Evolutionary conservation across 2,797 vertebrate species (phyloP).

Genomic region (Neoniphon sammara): DNA sequence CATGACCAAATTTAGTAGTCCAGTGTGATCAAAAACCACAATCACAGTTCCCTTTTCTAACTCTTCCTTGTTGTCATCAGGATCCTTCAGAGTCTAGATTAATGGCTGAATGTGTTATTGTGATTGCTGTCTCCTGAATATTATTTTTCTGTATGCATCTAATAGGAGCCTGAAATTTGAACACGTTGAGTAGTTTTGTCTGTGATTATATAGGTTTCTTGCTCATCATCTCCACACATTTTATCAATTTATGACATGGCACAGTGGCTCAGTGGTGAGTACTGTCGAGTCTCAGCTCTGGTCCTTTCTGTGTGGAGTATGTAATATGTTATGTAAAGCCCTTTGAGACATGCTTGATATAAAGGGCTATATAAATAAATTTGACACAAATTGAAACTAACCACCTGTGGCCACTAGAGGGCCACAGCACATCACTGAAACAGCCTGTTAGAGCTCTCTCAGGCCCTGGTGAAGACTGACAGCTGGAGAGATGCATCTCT

Average conservation of each 20-base stretch:
- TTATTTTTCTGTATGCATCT: too few relatives aligned
- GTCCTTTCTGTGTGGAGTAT: too few relatives aligned
- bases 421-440: slow-evolving; percentile 53
- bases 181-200: too few relatives aligned
- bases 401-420: slow-evolving; percentile 75
- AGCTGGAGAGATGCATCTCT: slow-evolving; percentile 9
- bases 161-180: too few relatives aligned
- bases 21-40: neutral
- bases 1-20: neutral
- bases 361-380: neutral
- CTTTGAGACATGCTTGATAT: neutral
- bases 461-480: slow-evolving; percentile 1
- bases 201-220: too few relatives aligned
- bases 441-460: neutral
- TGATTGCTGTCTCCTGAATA: too few relatives aligned
- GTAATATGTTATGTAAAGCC: too few relatives aligned
- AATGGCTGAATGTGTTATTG: too few relatives aligned
- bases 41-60: slow-evolving; percentile 4
- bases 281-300: neutral
- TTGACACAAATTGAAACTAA: neutral
- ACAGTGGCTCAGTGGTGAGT: too few relatives aligned
- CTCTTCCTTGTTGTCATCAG: neutral
- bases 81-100: too few relatives aligned
- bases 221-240: too few relatives aligned
- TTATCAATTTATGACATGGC: too few relatives aligned